Base-by-base conservation (phyloP, 2,113 vertebrate genomes). In the Leptosomus discolor region DNA sequence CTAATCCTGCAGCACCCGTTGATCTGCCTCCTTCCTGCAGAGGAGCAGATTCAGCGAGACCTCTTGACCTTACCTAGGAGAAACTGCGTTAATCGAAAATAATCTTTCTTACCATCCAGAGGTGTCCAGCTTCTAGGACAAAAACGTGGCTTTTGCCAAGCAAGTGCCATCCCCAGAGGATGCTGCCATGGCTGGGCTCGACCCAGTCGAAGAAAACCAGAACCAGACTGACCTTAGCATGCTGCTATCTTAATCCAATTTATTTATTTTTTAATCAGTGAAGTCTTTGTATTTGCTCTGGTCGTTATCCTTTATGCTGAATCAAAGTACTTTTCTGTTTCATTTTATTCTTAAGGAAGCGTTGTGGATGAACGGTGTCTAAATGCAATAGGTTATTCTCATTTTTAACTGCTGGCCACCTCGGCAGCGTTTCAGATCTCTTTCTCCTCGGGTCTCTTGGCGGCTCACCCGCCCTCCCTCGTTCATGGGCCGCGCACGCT, bases 291-390 rank as follows among this genome's bases (percentile, higher is more conserved):
- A 8, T 76, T 53, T 48, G 27, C 3, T 8, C 45, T 37, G 39
- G 30, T 75, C 9, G 0, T 36, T 68, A 57, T 30, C 46, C 67
- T 45, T 46, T 36, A n/a, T 9, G 21, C 68, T 15, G 67, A 36
- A 27, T 53, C 56, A 67, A 74, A 85, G 61, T 16, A 2, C 50
- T 13, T 34, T 26, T 10, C 48, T 29, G 18, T 8, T 61, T 18
- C 1, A 0, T 41, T 65, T 46, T 5, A 0, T 14, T 61, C 36
- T 30, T 7, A 1, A 5, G 17, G n/a, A 11, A 63, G 34, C 5
- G 1, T 8, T 19, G 39, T 14, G 45, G 26, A 2, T 11, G 22
- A 37, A 5, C 0, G 4, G 17, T 12, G 5, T 9, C 57, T 19
- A 11, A 6, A 63, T 19, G 50, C 34, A 8, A 0, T 1, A 26